phyloP scores from a whole-genome alignment of 2,113 vertebrate species.

The Nanger granti region DNA sequence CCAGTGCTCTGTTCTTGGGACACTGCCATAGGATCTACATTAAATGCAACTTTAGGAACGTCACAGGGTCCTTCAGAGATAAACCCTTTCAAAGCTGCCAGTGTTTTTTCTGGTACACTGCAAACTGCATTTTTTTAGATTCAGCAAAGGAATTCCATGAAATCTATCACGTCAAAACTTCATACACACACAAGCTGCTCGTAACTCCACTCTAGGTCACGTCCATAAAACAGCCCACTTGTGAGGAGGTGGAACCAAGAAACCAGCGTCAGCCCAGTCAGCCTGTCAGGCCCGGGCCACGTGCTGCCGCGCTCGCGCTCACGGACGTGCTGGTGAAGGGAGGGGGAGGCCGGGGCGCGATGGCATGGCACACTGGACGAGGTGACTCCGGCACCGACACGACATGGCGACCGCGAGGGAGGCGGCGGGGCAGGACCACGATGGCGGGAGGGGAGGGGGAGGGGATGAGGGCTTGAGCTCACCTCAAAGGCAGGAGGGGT shows the following conservation, averaged over 20 bases:
- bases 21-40: not conserved
- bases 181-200: not conserved
- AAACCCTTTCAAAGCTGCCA: not conserved
- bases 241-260: not conserved
- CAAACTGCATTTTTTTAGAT: not conserved
- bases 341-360: not conserved
- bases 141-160: not conserved
- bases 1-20: not conserved
- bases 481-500: conserved; percentile 99
- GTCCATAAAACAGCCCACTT: not conserved
- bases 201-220: not conserved
- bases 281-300: not conserved
- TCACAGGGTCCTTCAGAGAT: not conserved
- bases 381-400: not conserved
- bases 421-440: not conserved
- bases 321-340: not conserved
- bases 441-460: conserved; percentile 43
- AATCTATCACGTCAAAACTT: not conserved
- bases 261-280: not conserved
- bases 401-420: not conserved
- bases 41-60: too few species aligned
- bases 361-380: not conserved
- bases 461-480: conserved; percentile 79
- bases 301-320: not conserved
- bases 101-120: not conserved